A percentile compares a stretch with the other conserved stretches of the same genome.
These are phyloP conservation scores for Zygogramma bicolorata DNA, from an alignment of 2,888 invertebrate species.

Conservation along the genomic window DNA sequence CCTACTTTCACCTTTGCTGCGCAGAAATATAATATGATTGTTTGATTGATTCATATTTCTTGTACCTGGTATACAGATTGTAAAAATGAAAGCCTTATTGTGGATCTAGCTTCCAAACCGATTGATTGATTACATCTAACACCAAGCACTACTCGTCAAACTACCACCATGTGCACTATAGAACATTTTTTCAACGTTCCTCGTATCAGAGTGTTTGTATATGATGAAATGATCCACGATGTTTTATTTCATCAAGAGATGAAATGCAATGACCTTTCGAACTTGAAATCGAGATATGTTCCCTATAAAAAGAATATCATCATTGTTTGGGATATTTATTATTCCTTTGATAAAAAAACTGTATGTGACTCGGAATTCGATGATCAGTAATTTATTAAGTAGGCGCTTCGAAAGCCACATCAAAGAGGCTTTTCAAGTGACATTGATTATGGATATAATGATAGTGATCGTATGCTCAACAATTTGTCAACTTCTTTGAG, in stretches of 20 bases:
- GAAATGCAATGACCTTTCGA: slow-evolving; percentile 41
- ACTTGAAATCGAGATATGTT: slow-evolving; percentile 26
- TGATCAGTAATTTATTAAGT: slow-evolving; percentile 26
- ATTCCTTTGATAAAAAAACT: slow-evolving; percentile 26
- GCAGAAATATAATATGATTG: too few species aligned
- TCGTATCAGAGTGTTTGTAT: slow-evolving; percentile 1
- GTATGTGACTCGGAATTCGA: slow-evolving; percentile 18
- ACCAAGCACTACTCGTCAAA: too few species aligned
- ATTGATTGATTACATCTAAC: too few species aligned
- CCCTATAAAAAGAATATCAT: slow-evolving; percentile 29
- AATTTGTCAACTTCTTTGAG: slow-evolving; percentile 38
- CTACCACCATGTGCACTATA: too few species aligned
- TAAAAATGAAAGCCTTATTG: too few species aligned
- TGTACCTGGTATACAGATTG: too few species aligned
- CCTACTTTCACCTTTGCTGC: too few species aligned
- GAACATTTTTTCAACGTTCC: not conserved
- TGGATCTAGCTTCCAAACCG: too few species aligned
- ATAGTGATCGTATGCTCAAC: slow-evolving; percentile 26
- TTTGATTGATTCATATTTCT: too few species aligned
- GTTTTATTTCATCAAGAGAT: slow-evolving; percentile 32
- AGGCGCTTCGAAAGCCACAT: slow-evolving; percentile 14
- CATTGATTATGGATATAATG: slow-evolving; percentile 30
- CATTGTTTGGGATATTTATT: slow-evolving; percentile 20
- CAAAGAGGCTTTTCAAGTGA: slow-evolving; percentile 24
- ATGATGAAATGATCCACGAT: slow-evolving; percentile 31